Base-by-base conservation (phyloP, 2,797 vertebrate genomes). In the Xenopus petersii region DNA sequence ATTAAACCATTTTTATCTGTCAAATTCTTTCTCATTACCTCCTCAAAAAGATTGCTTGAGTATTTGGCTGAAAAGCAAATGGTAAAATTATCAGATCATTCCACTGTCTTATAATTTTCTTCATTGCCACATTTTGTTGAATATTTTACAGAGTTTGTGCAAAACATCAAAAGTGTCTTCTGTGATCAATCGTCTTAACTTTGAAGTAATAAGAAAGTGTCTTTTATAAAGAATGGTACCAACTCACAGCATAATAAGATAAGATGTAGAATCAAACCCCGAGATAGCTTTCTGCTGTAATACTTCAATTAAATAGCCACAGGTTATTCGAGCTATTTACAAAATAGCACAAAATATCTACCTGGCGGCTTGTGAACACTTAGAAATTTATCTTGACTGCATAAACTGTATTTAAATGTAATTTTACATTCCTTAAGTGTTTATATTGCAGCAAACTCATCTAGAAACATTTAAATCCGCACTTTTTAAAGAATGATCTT, bases 1-100 rank as follows among this genome's bases (percentile, higher is more conserved):
- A 85, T 83, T 81, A 84, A 85, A 85, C 80, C 73, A 84, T 86
- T 87, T 87, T 71, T 86, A 82, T 80, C 82, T 84, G 85, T 86
- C 82, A 87, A 61, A 81, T 84, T 79, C 46, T 58, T 81, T 73
- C 67, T 58, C 60, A 66, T 70, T 64, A 16, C 36, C 76, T 84
- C 86, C 83, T 83, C 79, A 85, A 73, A 51, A 73, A 84, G 59
- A 84, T 84, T 71, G 72, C 56, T 80, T 73, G 62, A 70, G 73
- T 82, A 82, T 84, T 84, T 80, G 70, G 73, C 81, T 82, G 67
- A 81, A 17, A 81, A 85, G 82, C 77, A 87, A 84, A 85, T 74
- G 55, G 71, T 12, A 70, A 70, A 83, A 79, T 82, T 79, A 79
- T 70, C 26, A n/a, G 60, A 74, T 64, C 36, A 0, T 75, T 68